A percentile compares a stretch with the other conserved stretches of the same genome.
These are phyloP conservation scores for Drosophila funebris DNA, from an alignment of 1,140 invertebrate species.

Conservation along the genomic window DNA sequence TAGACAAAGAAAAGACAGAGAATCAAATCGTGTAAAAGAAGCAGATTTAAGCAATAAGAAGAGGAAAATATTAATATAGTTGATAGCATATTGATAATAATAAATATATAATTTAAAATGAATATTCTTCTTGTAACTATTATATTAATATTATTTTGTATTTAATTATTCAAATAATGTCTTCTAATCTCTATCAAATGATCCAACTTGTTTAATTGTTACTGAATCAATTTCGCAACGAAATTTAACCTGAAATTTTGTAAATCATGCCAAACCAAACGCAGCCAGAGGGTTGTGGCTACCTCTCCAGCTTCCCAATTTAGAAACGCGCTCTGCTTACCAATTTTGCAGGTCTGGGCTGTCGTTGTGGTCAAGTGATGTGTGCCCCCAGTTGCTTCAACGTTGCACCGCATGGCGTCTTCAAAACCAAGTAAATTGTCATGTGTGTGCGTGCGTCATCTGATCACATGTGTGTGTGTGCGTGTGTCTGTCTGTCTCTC, in stretches of 20 bases:
- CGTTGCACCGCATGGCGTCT: slow-evolving; percentile 37
- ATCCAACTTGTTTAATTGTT: slow-evolving; percentile 18
- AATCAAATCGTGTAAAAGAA: too few relatives aligned
- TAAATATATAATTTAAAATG: not conserved
- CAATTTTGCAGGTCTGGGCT: slow-evolving; percentile 30
- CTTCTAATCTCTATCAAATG: not conserved
- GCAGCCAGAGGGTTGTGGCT: not conserved
- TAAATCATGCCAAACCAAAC: not conserved
- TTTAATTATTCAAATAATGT: too few relatives aligned
- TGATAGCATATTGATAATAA: too few relatives aligned
- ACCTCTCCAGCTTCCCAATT: not conserved
- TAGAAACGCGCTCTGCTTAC: not conserved
- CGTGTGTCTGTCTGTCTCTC: slow-evolving; percentile 4
- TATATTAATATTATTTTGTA: not conserved
- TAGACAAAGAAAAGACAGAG: not conserved
- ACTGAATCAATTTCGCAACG: slow-evolving; percentile 25
- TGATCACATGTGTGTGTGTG: not conserved
- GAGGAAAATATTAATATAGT: not conserved
- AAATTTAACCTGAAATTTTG: not conserved
- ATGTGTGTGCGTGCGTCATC: slow-evolving; percentile 17
- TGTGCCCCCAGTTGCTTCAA: slow-evolving; percentile 13
- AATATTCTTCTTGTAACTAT: too few relatives aligned
- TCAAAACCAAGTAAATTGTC: slow-evolving; percentile 29
- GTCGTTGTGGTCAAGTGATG: slow-evolving; percentile 41
- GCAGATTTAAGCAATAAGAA: not conserved